Percentiles rank a stretch among this genome's conserved stretches.
Evolutionary conservation across 2,797 vertebrate species (phyloP).

Genomic region (Gephyroberyx darwinii): DNA sequence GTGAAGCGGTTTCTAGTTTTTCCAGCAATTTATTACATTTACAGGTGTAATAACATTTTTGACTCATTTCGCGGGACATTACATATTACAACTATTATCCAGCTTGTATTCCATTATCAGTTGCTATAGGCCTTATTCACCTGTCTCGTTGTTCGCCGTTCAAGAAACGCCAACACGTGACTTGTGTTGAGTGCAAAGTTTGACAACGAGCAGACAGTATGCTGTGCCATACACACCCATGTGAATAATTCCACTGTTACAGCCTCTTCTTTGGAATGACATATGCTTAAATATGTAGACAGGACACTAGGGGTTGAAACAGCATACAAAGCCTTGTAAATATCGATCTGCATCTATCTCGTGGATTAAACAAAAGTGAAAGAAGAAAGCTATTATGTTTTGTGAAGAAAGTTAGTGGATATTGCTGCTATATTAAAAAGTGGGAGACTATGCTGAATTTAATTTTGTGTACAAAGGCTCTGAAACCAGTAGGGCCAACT

Average conservation of each 20-base stretch:
- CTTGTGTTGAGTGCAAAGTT: not conserved
- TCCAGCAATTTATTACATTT: too few relatives aligned
- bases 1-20: too few relatives aligned
- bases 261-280: conserved; percentile 36
- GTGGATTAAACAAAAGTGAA: conserved; percentile 48
- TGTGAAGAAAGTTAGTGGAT: conserved; percentile 46
- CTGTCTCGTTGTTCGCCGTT: not conserved
- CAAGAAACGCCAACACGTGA: not conserved
- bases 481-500: conserved; percentile 9
- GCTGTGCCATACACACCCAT: conserved; percentile 15
- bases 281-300: conserved; percentile 40
- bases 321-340: conserved; percentile 59
- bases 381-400: conserved; percentile 32
- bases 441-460: conserved; percentile 44
- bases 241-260: conserved; percentile 28
- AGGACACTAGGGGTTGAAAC: conserved; percentile 25
- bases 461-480: conserved; percentile 38
- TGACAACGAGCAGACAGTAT: conserved; percentile 1
- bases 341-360: conserved; percentile 46
- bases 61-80: too few relatives aligned
- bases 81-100: not conserved
- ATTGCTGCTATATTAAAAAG: conserved; percentile 55
- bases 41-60: too few relatives aligned
- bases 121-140: conserved; percentile 25
- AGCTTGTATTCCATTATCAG: too few relatives aligned